A percentile compares a stretch with the other conserved stretches of the same genome.
These are phyloP conservation scores for Canis aureus DNA, from an alignment of 2,113 vertebrate species.

Conservation along the genomic window DNA sequence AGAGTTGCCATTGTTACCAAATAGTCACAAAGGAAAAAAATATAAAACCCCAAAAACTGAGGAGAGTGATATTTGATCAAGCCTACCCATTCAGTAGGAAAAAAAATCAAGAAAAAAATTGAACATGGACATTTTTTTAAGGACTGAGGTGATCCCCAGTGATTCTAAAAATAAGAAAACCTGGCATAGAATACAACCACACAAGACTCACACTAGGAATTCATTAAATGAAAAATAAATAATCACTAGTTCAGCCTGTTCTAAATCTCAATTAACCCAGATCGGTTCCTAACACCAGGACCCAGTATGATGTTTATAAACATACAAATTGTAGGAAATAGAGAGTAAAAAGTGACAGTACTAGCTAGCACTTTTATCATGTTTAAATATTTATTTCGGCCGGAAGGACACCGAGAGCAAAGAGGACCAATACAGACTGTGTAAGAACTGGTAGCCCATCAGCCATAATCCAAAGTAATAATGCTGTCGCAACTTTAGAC, in stretches of 20 bases:
- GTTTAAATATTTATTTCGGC: neutral
- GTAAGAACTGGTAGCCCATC: neutral
- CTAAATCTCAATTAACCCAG: neutral
- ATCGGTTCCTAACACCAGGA: neutral
- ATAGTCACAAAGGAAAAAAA: neutral
- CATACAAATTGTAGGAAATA: neutral
- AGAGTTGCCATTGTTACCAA: neutral
- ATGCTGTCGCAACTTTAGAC: neutral
- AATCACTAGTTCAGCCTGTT: neutral
- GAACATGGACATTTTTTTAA: neutral
- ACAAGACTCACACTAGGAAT: neutral
- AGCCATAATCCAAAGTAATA: neutral
- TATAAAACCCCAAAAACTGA: neutral
- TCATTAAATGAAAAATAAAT: neutral
- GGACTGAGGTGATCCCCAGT: neutral
- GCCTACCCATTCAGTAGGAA: neutral
- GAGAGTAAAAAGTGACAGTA: neutral
- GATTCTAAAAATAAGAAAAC: neutral
- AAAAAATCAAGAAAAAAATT: conserved; percentile 5
- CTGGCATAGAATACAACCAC: neutral
- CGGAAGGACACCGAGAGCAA: neutral
- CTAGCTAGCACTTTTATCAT: neutral
- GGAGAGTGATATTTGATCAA: neutral
- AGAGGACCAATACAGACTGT: neutral
- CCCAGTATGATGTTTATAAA: neutral